Evolutionary conservation across 2,888 invertebrate genomes (phyloP), one percentile per base, ranked within the genome.

Genomic region (Euproctis similis): DNA sequence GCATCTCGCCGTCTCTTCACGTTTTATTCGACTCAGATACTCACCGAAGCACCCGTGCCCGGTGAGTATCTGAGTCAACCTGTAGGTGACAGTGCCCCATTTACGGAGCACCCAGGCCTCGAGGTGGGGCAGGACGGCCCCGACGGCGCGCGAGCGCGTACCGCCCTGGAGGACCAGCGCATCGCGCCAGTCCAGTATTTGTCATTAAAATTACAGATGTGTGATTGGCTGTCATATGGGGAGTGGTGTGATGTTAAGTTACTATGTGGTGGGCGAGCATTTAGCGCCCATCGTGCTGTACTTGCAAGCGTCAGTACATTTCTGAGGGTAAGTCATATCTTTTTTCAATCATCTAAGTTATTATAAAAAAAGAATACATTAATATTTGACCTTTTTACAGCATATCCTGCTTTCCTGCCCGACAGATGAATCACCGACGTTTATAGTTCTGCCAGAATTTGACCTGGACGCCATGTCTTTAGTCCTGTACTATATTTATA

Each of bases 241-340:
- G 72, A 72, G 39, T 90, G 80, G 85, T 87, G 63, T 81, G 91
- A 91, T 55, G 90, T 90, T 30, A 85, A 87, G 29, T 70, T 91
- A 19, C 81, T 88, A 57, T 90, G 90, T 53, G 82, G 87, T 21
- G 89, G 88, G 9, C 86, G 86, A 18, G 78, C 85, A 31, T 85
- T 91, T 51, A 85, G 85, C 54, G 90, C 90, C 0, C 91, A 91
- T 59, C 87, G 89, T 25, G 77, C 88, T 2, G 89, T 91, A 7
- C 76, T 91, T 5, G 90, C 90, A 1, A 89, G 90, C 37, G 90
- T 88, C 46, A 90, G 90, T 74, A 85, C 86, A 30, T 88, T 90
- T 53, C 77, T 91, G 9, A 87, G 88, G 80, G 91, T 91, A 73
- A 37, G 51, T 47, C 4, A 12, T 2, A 23, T 16, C 16, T 5